A percentile compares a stretch with the other conserved stretches of the same genome.
Conservation (phyloP, 2,797 vertebrate species). For the Enteromius unitaeniatus region DNA sequence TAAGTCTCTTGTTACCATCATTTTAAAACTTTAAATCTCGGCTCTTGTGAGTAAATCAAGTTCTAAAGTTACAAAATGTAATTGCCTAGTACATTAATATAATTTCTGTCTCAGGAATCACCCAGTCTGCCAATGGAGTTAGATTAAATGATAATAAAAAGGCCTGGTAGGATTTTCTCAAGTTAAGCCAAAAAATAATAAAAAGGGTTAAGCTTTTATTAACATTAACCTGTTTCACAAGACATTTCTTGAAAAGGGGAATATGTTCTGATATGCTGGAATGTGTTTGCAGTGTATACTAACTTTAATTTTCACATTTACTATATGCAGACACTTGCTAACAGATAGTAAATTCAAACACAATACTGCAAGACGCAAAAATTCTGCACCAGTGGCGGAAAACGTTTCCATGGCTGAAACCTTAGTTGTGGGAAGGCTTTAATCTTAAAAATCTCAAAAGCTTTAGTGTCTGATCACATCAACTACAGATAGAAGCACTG, state of each 20-base stretch:
- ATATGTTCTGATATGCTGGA: background rate
- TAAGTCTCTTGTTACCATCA: background rate
- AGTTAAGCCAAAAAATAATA: background rate
- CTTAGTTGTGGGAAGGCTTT: constrained; percentile 29
- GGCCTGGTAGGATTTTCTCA: background rate
- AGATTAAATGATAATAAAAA: background rate
- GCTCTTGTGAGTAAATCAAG: too few species aligned
- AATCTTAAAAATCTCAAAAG: constrained; percentile 9
- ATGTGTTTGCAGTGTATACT: background rate
- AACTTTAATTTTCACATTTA: background rate
- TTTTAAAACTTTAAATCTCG: background rate
- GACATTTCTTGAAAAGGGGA: background rate
- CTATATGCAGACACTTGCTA: background rate
- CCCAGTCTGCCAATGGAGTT: background rate
- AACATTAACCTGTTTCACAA: constrained; percentile 5
- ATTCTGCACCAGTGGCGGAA: background rate
- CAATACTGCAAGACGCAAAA: background rate
- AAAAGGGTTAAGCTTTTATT: background rate
- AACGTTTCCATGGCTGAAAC: background rate
- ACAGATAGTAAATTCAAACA: constrained; percentile 4
- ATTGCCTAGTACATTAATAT: background rate
- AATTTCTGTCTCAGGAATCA: background rate
- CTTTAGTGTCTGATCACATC: constrained; percentile 18
- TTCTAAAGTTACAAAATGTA: too few species aligned
- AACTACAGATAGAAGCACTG: constrained; percentile 8